Evolutionary conservation across 2,888 invertebrate genomes (phyloP).

Genomic region (Aethes cnicana): DNA sequence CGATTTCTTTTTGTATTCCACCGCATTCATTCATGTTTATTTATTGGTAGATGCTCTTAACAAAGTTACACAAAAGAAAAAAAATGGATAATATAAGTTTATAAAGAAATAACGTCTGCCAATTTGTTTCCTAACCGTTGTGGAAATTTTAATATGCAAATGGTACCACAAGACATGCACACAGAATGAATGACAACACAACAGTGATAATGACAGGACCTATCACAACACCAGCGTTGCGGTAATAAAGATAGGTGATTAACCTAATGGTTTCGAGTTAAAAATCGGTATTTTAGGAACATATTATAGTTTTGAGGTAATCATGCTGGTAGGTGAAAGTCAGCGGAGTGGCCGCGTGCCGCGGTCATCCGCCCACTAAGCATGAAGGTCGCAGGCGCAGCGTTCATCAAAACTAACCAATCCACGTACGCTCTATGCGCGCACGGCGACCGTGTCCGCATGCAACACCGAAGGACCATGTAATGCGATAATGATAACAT

Average conservation of each 20-base stretch:
- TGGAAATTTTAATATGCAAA: constrained; percentile 6
- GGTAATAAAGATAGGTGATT: background rate
- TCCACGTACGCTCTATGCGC: constrained; percentile 9
- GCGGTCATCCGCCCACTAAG: constrained; percentile 68
- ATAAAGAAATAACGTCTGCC: no score
- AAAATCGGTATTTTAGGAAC: constrained; percentile 9
- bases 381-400: constrained; percentile 65
- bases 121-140: no score
- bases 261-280: constrained; percentile 4
- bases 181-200: constrained; percentile 21
- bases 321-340: constrained; percentile 64
- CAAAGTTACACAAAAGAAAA: background rate
- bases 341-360: constrained; percentile 47
- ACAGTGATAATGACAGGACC: constrained; percentile 9
- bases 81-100: no score
- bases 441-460: background rate
- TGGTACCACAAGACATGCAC: constrained; percentile 27
- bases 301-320: constrained; percentile 54
- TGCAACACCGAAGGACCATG: background rate
- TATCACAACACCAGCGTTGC: constrained; percentile 12
- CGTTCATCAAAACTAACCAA: constrained; percentile 25
- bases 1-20: no score
- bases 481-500: no score
- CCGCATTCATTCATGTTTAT: no score
- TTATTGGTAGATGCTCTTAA: no score